Percentiles rank a stretch among this genome's conserved stretches.
Evolutionary conservation across 2,113 vertebrate species (phyloP).

Genomic region (Bettongia penicillata): DNA sequence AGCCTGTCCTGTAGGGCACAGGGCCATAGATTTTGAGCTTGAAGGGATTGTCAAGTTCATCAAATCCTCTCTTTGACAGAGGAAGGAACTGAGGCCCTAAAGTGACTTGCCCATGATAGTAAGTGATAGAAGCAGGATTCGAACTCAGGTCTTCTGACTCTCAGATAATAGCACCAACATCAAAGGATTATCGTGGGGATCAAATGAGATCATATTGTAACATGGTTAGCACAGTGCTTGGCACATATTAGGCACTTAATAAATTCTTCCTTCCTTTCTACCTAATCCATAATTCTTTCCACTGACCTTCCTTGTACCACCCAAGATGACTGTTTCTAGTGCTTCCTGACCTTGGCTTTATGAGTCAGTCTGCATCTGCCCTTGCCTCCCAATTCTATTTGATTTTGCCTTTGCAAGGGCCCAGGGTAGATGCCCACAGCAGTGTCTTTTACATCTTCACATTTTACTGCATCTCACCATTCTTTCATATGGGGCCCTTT

Average conservation of each 20-base stretch:
- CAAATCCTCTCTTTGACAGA: neutral
- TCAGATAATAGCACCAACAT: neutral
- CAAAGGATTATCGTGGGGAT: neutral
- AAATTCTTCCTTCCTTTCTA: neutral
- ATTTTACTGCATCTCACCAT: neutral
- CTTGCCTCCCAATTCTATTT: neutral
- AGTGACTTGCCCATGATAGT: neutral
- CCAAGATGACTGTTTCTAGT: neutral
- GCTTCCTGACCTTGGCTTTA: neutral
- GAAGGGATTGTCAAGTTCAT: neutral
- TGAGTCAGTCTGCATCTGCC: neutral
- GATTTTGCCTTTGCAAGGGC: neutral
- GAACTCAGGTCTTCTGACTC: neutral
- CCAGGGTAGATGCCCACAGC: neutral
- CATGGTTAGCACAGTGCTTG: neutral
- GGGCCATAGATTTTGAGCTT: neutral
- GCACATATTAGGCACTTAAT: neutral
- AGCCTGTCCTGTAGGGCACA: rapidly evolving
- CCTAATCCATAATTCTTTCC: neutral
- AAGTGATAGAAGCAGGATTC: neutral
- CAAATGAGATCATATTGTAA: neutral
- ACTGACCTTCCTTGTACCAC: neutral
- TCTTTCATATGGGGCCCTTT: neutral
- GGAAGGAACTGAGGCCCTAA: neutral
- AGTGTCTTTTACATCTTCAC: neutral